phyloP scores from a whole-genome alignment of 2,113 vertebrate species.

The Stigmatopora nigra region DNA sequence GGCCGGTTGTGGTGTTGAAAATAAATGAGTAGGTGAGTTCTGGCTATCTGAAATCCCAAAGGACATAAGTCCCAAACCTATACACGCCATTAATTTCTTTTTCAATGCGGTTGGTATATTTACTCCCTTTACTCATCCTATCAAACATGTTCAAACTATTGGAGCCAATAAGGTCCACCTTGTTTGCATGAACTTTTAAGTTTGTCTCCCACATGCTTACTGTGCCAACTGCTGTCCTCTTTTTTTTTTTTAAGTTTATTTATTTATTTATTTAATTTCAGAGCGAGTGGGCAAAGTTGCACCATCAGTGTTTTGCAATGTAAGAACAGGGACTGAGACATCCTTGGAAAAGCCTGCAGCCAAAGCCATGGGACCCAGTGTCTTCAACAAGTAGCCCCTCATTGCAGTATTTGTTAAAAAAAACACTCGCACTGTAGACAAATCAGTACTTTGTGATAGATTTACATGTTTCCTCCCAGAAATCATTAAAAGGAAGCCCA shows the following conservation, averaged over 20 bases:
- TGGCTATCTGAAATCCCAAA: no score
- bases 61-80: no score
- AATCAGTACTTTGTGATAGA: background rate
- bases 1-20: no score
- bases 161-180: background rate
- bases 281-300: constrained; percentile 82
- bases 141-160: background rate
- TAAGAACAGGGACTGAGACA: constrained; percentile 79
- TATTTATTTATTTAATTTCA: constrained; percentile 40
- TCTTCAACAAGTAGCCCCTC: constrained; percentile 73
- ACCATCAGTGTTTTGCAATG: constrained; percentile 83
- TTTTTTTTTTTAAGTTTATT: background rate
- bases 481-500: background rate
- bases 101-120: no score
- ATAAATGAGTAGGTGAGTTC: no score
- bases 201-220: background rate
- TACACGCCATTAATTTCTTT: no score
- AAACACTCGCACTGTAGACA: background rate
- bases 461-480: background rate
- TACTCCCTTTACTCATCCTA: no score
- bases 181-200: background rate
- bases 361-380: constrained; percentile 72
- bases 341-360: constrained; percentile 73
- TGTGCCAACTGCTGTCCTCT: background rate
- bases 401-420: background rate